phyloP scores from a whole-genome alignment of 2,113 vertebrate species.

The Glaucomys volans region DNA sequence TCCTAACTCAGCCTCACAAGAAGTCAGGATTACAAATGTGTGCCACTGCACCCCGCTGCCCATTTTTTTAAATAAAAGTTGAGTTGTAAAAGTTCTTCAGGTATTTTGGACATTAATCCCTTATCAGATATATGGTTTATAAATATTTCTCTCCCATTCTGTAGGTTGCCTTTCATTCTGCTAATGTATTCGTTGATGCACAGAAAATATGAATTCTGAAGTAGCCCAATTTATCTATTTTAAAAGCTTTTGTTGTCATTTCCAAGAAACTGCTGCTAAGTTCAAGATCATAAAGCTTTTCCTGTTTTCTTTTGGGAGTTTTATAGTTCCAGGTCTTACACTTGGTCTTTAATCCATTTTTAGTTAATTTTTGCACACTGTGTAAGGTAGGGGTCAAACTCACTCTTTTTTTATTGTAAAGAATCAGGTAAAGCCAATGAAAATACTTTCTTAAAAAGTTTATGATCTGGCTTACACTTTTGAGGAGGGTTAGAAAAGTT shows the following conservation, averaged over 20 bases:
- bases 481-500: background rate
- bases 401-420: background rate
- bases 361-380: background rate
- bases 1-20: too few species aligned
- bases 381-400: background rate
- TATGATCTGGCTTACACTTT: background rate
- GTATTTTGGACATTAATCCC: slow-evolving; percentile 16
- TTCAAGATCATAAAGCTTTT: background rate
- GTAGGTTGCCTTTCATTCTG: background rate
- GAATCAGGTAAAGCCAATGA: background rate
- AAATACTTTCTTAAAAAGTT: background rate
- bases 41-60: too few species aligned
- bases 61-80: background rate
- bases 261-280: background rate
- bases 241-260: background rate
- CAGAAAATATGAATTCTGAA: slow-evolving; percentile 28
- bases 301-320: background rate
- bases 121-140: background rate
- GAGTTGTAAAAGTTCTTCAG: background rate
- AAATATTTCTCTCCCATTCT: background rate
- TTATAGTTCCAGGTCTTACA: background rate
- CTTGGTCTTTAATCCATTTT: background rate
- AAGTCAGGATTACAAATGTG: too few species aligned
- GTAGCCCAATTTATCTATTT: background rate
- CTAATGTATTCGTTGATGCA: background rate